These are phyloP conservation scores for Xestobium rufovillosum DNA, from an alignment of 2,888 invertebrate species.

Conservation along the genomic window DNA sequence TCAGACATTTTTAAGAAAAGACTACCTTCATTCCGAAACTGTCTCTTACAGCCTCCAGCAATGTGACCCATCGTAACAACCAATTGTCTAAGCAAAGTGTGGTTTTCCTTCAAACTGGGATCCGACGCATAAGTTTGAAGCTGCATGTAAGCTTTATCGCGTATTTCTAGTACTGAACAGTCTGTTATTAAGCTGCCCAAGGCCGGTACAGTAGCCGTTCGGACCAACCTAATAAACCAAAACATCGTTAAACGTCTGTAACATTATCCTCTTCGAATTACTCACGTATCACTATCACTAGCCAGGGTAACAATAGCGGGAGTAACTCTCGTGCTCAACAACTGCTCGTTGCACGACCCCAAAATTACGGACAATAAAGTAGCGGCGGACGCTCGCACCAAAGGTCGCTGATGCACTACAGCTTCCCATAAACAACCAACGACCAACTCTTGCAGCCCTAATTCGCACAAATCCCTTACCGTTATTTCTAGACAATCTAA, in stretches of 20 bases:
- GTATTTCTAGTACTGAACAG: constrained; percentile 44
- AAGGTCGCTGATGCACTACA: constrained; percentile 56
- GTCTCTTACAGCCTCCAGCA: constrained; percentile 51
- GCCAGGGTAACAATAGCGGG: constrained; percentile 66
- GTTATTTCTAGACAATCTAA: constrained; percentile 40
- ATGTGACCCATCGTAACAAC: constrained; percentile 54
- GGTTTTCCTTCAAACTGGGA: constrained; percentile 38
- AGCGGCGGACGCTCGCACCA: constrained; percentile 54
- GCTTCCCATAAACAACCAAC: constrained; percentile 58
- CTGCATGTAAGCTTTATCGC: constrained; percentile 51
- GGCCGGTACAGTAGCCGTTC: constrained; percentile 55
- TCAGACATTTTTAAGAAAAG: neutral
- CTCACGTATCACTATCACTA: constrained; percentile 60
- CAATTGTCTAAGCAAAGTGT: constrained; percentile 49
- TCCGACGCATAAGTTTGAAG: constrained; percentile 43
- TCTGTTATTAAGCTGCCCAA: constrained; percentile 53
- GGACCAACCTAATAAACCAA: constrained; percentile 45
- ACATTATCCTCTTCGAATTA: constrained; percentile 18
- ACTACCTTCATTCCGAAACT: constrained; percentile 56
- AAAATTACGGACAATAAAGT: constrained; percentile 52
- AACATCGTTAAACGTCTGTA: too few species aligned
- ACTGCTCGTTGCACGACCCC: constrained; percentile 47
- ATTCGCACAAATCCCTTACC: constrained; percentile 36
- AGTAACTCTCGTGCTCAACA: constrained; percentile 52
- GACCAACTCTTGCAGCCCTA: constrained; percentile 48